Conservation (phyloP, 2,888 invertebrate genomes). For the Nomada fucata region DNA sequence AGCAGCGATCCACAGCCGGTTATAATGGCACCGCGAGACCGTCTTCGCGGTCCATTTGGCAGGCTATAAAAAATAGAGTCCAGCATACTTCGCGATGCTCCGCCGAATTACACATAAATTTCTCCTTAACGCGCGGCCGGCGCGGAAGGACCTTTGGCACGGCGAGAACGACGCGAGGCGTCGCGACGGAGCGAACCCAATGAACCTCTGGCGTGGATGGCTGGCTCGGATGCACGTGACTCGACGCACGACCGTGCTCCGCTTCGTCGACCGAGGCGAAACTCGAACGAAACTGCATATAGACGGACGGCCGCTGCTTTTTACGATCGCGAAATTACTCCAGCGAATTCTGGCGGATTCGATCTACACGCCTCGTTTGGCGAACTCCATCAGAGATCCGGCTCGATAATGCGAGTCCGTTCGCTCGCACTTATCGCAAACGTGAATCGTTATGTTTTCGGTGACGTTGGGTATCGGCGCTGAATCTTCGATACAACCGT, state of each 20-base stretch:
- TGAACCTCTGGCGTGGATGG: not conserved
- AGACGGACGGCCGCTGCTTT: not conserved
- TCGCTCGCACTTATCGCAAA: conserved; percentile 38
- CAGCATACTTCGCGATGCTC: conserved; percentile 14
- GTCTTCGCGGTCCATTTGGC: conserved; percentile 42
- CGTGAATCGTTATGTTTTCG: conserved; percentile 47
- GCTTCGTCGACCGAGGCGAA: conserved; percentile 7
- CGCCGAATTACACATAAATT: conserved; percentile 53
- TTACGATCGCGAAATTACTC: conserved; percentile 40
- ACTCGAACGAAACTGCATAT: conserved; percentile 13
- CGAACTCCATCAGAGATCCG: not conserved
- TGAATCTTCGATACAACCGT: conserved; percentile 51
- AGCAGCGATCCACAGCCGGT: conserved; percentile 13
- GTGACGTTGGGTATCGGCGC: conserved; percentile 30
- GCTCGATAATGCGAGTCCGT: conserved; percentile 25
- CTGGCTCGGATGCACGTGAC: not conserved
- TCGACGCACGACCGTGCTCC: conserved; percentile 16
- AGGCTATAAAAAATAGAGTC: conserved; percentile 31
- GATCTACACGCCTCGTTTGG: too few species aligned
- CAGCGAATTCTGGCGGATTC: not conserved
- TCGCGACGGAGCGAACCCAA: not conserved
- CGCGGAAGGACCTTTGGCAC: conserved; percentile 48
- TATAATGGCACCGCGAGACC: conserved; percentile 21
- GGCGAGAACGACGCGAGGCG: not conserved
- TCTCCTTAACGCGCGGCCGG: conserved; percentile 24